These are phyloP conservation scores for Carabus problematicus DNA, from an alignment of 2,888 invertebrate genomes.

Conservation along the genomic window DNA sequence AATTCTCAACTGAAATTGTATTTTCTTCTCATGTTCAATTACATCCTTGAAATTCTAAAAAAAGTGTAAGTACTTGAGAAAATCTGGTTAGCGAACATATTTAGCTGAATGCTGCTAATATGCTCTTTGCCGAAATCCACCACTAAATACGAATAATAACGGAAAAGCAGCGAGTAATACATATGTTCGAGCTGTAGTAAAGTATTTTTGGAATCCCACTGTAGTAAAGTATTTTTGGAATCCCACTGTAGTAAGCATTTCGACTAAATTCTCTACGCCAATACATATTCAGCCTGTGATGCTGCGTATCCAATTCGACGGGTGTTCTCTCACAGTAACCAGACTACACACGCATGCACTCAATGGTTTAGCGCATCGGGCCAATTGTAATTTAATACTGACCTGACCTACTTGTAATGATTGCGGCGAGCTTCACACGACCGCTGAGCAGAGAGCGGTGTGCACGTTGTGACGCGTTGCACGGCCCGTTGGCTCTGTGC, in stretches of 20 bases:
- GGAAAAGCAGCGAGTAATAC: too few relatives aligned
- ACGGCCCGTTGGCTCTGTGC: too few relatives aligned
- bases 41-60: too few relatives aligned
- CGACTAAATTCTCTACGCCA: not conserved
- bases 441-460: not conserved
- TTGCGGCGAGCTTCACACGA: conserved; percentile 23
- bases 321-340: not conserved
- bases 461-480: not conserved
- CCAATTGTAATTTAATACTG: conserved; percentile 41
- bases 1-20: too few relatives aligned
- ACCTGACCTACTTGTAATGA: conserved; percentile 40
- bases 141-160: too few relatives aligned
- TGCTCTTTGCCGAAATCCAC: too few relatives aligned
- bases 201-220: not conserved
- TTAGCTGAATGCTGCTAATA: too few relatives aligned
- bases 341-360: conserved; percentile 20
- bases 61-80: too few relatives aligned
- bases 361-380: conserved; percentile 32
- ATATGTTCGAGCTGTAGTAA: not conserved
- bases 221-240: too few relatives aligned
- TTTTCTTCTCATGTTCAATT: too few relatives aligned
- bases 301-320: not conserved
- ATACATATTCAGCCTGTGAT: not conserved
- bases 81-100: too few relatives aligned
- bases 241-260: not conserved